phyloP scores from a whole-genome alignment of 2,113 vertebrate genomes.

The Tinamus guttatus region DNA sequence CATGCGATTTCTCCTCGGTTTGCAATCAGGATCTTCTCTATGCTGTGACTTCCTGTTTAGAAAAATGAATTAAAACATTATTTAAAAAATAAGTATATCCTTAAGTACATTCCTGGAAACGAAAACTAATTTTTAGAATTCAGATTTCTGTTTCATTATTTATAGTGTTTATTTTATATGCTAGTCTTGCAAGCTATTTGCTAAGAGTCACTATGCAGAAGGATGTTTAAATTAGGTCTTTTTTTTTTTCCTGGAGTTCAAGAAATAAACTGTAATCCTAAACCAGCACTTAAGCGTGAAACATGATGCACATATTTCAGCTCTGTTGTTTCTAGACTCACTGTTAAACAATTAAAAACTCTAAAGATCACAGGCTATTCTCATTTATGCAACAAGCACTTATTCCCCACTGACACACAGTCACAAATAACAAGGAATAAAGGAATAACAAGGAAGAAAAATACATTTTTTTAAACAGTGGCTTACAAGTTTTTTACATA shows the following conservation, averaged over 20 bases:
- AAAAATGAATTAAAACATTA: constrained; percentile 11
- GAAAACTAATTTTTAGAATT: neutral
- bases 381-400: neutral
- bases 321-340: neutral
- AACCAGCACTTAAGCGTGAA: neutral
- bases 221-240: neutral
- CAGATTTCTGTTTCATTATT: neutral
- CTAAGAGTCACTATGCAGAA: neutral
- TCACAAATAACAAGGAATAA: neutral
- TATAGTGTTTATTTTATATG: neutral
- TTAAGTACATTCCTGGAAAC: neutral
- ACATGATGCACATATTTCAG: neutral
- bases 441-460: neutral
- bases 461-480: neutral
- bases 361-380: rapidly evolving
- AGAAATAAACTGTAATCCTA: neutral
- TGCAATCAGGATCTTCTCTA: constrained; percentile 93
- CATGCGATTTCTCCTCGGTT: constrained; percentile 98
- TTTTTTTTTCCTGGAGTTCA: neutral
- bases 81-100: neutral
- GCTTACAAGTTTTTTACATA: neutral
- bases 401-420: neutral
- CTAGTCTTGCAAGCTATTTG: neutral
- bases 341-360: neutral
- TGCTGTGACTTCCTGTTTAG: constrained; percentile 79